Evolutionary conservation across 2,113 vertebrate species (phyloP).

Genomic region (Ellobius talpinus): DNA sequence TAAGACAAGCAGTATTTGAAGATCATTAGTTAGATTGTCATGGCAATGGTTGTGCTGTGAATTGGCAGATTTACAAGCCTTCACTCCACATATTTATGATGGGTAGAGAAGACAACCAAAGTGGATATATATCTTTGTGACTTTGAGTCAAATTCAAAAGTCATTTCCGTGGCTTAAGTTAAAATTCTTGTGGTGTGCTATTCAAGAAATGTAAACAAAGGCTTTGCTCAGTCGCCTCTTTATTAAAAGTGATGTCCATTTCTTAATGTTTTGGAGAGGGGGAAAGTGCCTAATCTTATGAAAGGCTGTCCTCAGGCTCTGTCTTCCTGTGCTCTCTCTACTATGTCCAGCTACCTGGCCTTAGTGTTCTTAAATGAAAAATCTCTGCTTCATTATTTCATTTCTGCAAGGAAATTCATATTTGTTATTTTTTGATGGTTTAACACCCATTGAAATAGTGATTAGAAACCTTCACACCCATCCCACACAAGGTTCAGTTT

Average conservation of each 20-base stretch:
- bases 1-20: slow-evolving; percentile 79
- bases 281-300: slow-evolving; percentile 54
- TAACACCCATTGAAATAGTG: slow-evolving; percentile 38
- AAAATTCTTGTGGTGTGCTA: slow-evolving; percentile 72
- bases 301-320: slow-evolving; percentile 12
- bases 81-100: slow-evolving; percentile 81
- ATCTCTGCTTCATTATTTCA: slow-evolving; percentile 24
- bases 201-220: slow-evolving; percentile 73
- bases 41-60: slow-evolving; percentile 80
- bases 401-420: slow-evolving; percentile 4
- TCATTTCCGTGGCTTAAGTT: slow-evolving; percentile 78
- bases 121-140: slow-evolving; percentile 76
- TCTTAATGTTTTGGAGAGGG: slow-evolving; percentile 45
- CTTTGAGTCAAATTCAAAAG: slow-evolving; percentile 83
- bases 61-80: slow-evolving; percentile 85
- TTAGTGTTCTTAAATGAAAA: slow-evolving; percentile 66
- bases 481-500: neutral
- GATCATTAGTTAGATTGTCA: slow-evolving; percentile 82
- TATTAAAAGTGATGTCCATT: slow-evolving; percentile 57
- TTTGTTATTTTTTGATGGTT: slow-evolving; percentile 12
- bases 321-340: neutral
- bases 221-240: slow-evolving; percentile 59
- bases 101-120: slow-evolving; percentile 80
- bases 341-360: neutral
- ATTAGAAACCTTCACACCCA: neutral